Conservation (phyloP, 2,113 vertebrate species). For the Neomonachus schauinslandi region DNA sequence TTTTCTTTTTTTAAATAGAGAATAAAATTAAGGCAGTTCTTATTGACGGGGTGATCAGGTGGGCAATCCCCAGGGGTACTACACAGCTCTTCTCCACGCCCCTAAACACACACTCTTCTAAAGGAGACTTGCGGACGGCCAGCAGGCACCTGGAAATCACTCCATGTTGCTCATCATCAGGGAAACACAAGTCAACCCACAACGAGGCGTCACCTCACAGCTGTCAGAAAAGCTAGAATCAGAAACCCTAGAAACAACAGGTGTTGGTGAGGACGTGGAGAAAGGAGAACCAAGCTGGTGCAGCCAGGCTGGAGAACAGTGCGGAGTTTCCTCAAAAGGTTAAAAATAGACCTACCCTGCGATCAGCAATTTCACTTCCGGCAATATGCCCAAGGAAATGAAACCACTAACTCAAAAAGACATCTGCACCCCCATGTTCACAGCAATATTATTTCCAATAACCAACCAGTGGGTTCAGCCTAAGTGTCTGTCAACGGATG, state of each 20-base stretch:
- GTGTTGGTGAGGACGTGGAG: background rate
- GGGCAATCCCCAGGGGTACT: background rate
- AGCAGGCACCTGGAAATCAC: too few relatives aligned
- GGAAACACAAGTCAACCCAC: background rate
- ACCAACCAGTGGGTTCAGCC: background rate
- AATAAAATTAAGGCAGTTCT: background rate
- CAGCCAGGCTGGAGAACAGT: background rate
- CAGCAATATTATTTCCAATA: background rate
- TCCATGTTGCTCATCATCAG: too few relatives aligned
- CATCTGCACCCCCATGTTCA: background rate
- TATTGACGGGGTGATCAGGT: background rate
- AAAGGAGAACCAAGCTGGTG: too few relatives aligned
- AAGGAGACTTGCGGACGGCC: background rate
- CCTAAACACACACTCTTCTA: background rate
- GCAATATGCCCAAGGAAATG: background rate
- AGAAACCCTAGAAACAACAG: background rate
- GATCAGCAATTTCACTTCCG: background rate
- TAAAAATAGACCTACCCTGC: background rate
- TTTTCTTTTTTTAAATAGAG: background rate
- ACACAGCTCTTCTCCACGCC: background rate
- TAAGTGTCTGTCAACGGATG: accelerated
- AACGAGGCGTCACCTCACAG: accelerated
- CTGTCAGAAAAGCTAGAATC: background rate
- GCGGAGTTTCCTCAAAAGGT: background rate
- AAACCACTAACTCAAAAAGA: background rate